Percentiles rank a stretch among this genome's conserved stretches.
phyloP scores from a whole-genome alignment of 2,888 invertebrate species.

The Pheosia gnoma region DNA sequence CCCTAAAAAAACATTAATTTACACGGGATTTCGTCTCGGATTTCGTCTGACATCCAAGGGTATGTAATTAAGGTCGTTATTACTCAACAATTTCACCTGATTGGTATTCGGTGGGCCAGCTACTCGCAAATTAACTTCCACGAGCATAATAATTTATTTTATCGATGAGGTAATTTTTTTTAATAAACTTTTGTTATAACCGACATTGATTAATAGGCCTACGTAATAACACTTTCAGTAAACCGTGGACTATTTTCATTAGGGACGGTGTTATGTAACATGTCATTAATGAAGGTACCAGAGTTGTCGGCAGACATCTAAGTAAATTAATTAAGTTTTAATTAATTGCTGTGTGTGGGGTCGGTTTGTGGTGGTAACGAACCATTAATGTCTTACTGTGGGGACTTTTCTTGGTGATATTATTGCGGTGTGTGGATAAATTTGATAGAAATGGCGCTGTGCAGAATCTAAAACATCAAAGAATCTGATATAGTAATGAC shows the following conservation, averaged over 20 bases:
- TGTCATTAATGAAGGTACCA: slow-evolving; percentile 9
- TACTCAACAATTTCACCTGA: no score
- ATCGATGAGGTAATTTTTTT: slow-evolving; percentile 7
- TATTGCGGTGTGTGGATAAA: background rate
- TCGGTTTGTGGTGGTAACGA: background rate
- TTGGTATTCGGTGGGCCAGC: no score
- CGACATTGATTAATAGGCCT: slow-evolving; percentile 12
- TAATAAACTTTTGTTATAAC: slow-evolving; percentile 3
- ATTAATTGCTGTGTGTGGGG: slow-evolving; percentile 15
- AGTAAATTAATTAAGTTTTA: slow-evolving; percentile 34
- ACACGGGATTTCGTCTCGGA: no score
- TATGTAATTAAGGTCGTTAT: no score
- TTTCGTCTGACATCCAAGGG: no score
- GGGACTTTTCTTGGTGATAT: background rate
- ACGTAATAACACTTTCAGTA: slow-evolving; percentile 10
- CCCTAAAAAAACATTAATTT: no score
- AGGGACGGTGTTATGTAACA: slow-evolving; percentile 7
- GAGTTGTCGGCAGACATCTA: slow-evolving; percentile 17
- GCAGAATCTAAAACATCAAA: no score
- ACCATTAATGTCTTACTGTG: background rate
- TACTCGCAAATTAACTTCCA: no score
- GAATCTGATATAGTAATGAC: no score
- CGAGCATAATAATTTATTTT: slow-evolving; percentile 24
- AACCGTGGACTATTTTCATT: slow-evolving; percentile 16
- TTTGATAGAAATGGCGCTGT: background rate